These are phyloP conservation scores for Neoascia interrupta DNA, from an alignment of 2,888 invertebrate genomes.

Conservation along the genomic window DNA sequence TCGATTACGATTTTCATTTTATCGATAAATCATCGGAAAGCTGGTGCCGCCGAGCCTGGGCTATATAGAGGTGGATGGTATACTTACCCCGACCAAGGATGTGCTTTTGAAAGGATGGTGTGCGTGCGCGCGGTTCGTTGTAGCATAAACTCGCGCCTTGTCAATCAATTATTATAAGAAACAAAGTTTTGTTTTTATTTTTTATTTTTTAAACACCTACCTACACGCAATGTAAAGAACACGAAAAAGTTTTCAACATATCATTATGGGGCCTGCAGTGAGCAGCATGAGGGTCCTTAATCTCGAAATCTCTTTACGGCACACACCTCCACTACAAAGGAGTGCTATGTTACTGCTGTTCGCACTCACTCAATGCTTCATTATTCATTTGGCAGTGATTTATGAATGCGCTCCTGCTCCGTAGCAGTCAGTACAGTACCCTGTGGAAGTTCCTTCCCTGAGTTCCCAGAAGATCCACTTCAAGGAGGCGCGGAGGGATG, in stretches of 20 bases:
- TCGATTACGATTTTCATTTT: constrained; percentile 5
- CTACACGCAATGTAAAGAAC: constrained; percentile 9
- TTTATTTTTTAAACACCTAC: constrained; percentile 9
- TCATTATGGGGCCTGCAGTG: constrained; percentile 23
- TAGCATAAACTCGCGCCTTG: background rate
- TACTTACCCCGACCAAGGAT: too few species aligned
- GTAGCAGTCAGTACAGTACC: too few species aligned
- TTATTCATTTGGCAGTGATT: constrained; percentile 69
- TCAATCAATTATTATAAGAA: constrained; percentile 29
- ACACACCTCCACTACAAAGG: constrained; percentile 10
- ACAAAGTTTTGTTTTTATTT: background rate
- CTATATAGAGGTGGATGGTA: background rate
- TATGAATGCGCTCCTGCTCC: constrained; percentile 63
- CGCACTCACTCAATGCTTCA: constrained; percentile 63
- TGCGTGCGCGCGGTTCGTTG: background rate
- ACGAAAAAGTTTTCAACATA: constrained; percentile 25
- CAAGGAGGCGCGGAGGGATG: constrained; percentile 14
- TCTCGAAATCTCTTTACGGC: background rate
- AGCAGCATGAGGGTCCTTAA: constrained; percentile 5
- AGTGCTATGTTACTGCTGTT: constrained; percentile 39
- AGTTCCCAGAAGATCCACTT: constrained; percentile 48
- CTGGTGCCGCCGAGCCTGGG: background rate
- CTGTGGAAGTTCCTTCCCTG: constrained; percentile 26
- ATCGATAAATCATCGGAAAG: background rate
- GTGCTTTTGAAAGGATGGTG: background rate